Evolutionary conservation across 2,113 vertebrate species (phyloP).

Genomic region (Macroglossus sobrinus): DNA sequence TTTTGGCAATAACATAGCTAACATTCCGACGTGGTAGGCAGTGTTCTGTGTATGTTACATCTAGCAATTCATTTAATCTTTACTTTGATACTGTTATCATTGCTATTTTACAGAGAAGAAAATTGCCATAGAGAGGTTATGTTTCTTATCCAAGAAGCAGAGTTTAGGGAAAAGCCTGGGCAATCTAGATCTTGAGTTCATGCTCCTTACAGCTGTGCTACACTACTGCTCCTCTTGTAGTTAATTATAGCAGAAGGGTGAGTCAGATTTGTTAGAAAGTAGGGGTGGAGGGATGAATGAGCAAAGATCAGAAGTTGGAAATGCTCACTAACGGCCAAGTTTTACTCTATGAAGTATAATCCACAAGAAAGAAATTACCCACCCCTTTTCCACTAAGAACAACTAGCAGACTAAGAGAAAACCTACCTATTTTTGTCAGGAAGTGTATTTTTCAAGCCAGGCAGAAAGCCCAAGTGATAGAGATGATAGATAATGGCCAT

Average conservation of each 20-base stretch:
- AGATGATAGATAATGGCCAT: too few relatives aligned
- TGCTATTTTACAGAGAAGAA: neutral
- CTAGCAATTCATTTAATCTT: neutral
- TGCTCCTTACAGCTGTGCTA: too few relatives aligned
- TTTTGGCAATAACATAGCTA: neutral
- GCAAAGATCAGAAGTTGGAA: neutral
- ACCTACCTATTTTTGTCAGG: neutral
- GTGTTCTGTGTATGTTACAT: neutral
- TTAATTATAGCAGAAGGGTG: neutral
- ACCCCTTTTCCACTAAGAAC: neutral
- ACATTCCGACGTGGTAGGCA: neutral
- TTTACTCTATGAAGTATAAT: neutral
- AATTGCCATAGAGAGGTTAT: neutral
- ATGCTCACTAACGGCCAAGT: neutral
- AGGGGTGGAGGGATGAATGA: neutral
- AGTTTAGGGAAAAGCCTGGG: neutral
- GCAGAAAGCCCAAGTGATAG: neutral
- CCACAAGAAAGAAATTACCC: neutral
- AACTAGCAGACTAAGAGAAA: neutral
- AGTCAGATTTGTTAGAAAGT: neutral
- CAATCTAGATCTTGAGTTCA: neutral
- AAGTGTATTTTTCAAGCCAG: neutral
- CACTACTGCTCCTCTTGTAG: neutral
- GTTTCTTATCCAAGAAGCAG: neutral
- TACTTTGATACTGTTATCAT: neutral